Base-by-base conservation (phyloP, 2,888 invertebrate genomes). In the Neuroscelio doddi region DNA sequence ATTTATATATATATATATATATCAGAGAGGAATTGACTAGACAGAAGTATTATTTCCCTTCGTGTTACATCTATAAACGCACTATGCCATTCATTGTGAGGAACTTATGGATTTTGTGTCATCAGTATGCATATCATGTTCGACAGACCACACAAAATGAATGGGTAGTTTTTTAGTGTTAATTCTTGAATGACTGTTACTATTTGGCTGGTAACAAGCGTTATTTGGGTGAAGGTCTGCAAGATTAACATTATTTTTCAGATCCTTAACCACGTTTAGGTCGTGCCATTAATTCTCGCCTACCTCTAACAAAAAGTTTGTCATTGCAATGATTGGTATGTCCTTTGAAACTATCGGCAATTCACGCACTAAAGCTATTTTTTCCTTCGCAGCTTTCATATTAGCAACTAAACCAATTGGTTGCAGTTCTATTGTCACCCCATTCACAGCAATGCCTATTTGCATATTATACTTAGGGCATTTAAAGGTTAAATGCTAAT, bases 321-420 rank as follows among this genome's bases (percentile, higher is more conserved):
- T 93, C 0, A 94, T 84, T 0, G 93, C 91, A 1, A 95, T 86
- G 4, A 93, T 86, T 0, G 93, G 90, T 55, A 90, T 87, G 63
- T 91, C 89, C 58, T 89, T 88, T 26, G 87, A 86, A 7, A 92
- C 80, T 27, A 87, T 86, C 0, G 88, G 84, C 64, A 87, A 87
- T 46, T 88, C 86, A 62, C 92, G 87, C 14, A 90, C 85, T 50
- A 85, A 84, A 45, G 90, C 88, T 63, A 94, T 89, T 65, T 92
- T 87, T 74, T 92, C 91, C 77, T 92, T 91, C 0, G 93, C 93
- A 41, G 90, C 89, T 66, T 91, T 91, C 67, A 92, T 86, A 7
- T 91, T 94, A 3, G 91, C 89, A 12, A 90, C 90, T 81, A 92
- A 93, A 4, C 94, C 94, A 0, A 94, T 90, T 0, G 94, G 92